Base-by-base conservation (phyloP, 1,140 invertebrate genomes). In the Grapholita molesta region DNA sequence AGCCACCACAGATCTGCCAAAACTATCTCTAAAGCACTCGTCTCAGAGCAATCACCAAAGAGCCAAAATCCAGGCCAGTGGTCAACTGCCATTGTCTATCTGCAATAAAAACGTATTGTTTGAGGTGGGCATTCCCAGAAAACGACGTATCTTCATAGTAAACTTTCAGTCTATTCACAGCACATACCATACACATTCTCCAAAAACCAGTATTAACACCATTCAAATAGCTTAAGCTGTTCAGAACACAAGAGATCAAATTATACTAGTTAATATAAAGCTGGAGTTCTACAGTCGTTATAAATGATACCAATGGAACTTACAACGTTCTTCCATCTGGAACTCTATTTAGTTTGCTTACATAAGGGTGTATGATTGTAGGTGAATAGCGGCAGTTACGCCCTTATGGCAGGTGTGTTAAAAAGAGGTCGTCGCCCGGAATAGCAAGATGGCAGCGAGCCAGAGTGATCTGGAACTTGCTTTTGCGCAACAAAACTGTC, bases 391-490 rank as follows among this genome's bases (percentile, higher is more conserved):
- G 33, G 33, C 9, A 9, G 33, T 8, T 35, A 35, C 6, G 33
- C 9, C 18, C 42, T 21, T 48, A 21, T 48, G 70, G 64, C 73
- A 75, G 55, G 68, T 3, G 68, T 2, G 15, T 53, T 32, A 69
- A 70, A 85, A 85, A 70, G 74, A 70, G 83, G 82, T 78, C 82
- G 72, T 68, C 69, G 80, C 74, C 75, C 82, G 78, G 76, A 83
- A 84, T 85, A 84, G 73, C 65, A 64, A 69, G 38, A 77, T 85
- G 83, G 83, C 80, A 61, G 18, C 18, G 7, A 72, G 82, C 83
- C 83, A 85, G 68, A 64, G 25, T 42, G 38, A 12, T 9, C 67
- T 74, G 74, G 70, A 74, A 75, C 77, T 79, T 79, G 76, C 18
- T 75, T 76, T 74, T 76, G 75, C 79, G 72, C 78, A 80, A n/a